Conservation (phyloP, 2,797 vertebrate genomes). For the Mastacembelus armatus region DNA sequence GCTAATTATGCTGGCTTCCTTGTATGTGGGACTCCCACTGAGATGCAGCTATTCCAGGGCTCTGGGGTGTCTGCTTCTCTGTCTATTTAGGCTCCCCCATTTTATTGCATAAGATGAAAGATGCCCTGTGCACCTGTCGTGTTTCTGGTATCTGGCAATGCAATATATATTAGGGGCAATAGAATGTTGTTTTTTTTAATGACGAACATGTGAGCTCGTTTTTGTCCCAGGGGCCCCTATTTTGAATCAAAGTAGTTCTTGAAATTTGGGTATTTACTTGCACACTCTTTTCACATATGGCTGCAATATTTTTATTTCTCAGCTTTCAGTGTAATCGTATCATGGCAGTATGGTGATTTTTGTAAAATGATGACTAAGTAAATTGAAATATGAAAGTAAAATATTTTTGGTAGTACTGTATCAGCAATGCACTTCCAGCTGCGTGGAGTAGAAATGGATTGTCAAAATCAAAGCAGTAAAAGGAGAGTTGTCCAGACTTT, state of each 20-base stretch:
- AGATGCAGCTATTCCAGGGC: conserved; percentile 54
- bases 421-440: not conserved
- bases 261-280: no score
- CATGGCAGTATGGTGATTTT: no score
- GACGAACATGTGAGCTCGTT: not conserved
- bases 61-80: conserved; percentile 47
- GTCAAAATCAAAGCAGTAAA: not conserved
- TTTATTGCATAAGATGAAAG: conserved; percentile 13
- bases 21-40: conserved; percentile 62
- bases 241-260: no score
- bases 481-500: not conserved
- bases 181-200: not conserved
- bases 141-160: conserved; percentile 2
- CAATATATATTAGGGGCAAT: not conserved
- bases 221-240: no score
- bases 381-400: no score
- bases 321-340: no score
- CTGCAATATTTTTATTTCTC: no score
- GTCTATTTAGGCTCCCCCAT: conserved; percentile 14
- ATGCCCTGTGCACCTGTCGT: not conserved
- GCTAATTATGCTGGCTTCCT: conserved; percentile 64
- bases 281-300: no score
- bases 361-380: no score
- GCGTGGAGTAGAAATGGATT: not conserved
- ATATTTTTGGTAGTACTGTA: no score